Conservation (phyloP, 1,140 invertebrate genomes). For the Temnothorax curvispinosus region DNA sequence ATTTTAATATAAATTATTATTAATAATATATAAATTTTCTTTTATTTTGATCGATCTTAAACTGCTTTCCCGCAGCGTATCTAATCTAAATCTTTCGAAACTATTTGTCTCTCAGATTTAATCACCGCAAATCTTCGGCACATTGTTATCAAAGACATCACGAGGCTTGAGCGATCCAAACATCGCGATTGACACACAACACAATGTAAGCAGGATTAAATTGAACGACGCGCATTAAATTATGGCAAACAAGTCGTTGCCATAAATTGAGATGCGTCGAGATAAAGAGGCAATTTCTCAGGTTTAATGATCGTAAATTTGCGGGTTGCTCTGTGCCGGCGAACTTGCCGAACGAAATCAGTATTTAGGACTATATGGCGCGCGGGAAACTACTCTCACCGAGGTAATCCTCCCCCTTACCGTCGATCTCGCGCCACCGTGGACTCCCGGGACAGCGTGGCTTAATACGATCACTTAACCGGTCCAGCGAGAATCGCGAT, state of each 20-base stretch:
- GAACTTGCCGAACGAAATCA: slow-evolving; percentile 26
- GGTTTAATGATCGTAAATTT: slow-evolving; percentile 55
- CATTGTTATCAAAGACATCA: neutral
- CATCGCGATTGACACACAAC: slow-evolving; percentile 17
- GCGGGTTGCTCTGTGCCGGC: neutral
- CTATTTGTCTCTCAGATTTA: neutral
- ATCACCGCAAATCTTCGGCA: neutral
- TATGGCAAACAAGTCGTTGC: slow-evolving; percentile 47
- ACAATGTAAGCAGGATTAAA: slow-evolving; percentile 37
- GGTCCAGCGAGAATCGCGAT: slow-evolving; percentile 13
- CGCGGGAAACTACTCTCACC: slow-evolving; percentile 46
- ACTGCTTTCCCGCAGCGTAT: neutral
- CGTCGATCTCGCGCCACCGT: slow-evolving; percentile 2
- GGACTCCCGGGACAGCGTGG: neutral
- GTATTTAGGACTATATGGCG: slow-evolving; percentile 48
- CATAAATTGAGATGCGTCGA: slow-evolving; percentile 51
- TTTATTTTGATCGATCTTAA: neutral
- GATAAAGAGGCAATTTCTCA: slow-evolving; percentile 53
- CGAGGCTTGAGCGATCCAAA: neutral
- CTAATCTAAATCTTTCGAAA: neutral
- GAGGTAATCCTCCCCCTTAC: slow-evolving; percentile 11
- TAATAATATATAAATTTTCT: neutral
- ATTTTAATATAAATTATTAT: neutral
- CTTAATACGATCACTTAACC: slow-evolving; percentile 43
- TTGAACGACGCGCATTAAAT: slow-evolving; percentile 35